Evolutionary conservation across 2,797 vertebrate species (phyloP), one percentile per base, ranked within the genome.

Genomic region (Notamacropus eugenii): DNA sequence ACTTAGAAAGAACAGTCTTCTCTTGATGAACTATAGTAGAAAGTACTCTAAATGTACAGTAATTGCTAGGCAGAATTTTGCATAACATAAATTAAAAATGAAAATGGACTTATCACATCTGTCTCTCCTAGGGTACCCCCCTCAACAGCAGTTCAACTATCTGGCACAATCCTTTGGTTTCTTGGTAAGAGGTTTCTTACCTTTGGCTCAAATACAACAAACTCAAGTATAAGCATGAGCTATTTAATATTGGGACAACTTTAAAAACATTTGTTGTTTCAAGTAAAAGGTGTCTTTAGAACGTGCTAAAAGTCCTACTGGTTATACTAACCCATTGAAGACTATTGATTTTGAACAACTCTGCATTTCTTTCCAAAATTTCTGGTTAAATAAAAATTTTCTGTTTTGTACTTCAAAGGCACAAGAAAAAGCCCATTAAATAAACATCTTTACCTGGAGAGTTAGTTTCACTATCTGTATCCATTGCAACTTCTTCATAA

Each of bases 401-500:
- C 50, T 97, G 92, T 54, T 93, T 82, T 95, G 16, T 91, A 95
- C 90, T 28, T 93, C 40, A 93, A 58, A 50, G 93, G 93, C 56
- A 96, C 24, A 27, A 9, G 92, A 96, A 96, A 94, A 56, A 97
- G 96, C 95, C 92, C 67, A 94, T 90, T 93, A 96, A 94, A 90
- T 57, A 87, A 40, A n/a, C 5, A 22, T 57, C 96, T 98, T 98
- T 99, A 99, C 99, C 99, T 99, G 99, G 99, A 52, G 99, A 99
- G 92, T 98, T 98, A n/a, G 99, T 99, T 99, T 99, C 99, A 93
- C 99, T 99, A 98, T 99, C 99, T 0, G 99, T 99, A 96, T 99
- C 99, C 99, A 99, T 99, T 54, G 99, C 99, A 87, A 99, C 99
- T 98, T 99, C 99, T 58, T 99, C 99, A 0, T 99, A 99, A 98